These are phyloP conservation scores for Chesias legatella DNA, from an alignment of 2,888 invertebrate species.

Conservation along the genomic window DNA sequence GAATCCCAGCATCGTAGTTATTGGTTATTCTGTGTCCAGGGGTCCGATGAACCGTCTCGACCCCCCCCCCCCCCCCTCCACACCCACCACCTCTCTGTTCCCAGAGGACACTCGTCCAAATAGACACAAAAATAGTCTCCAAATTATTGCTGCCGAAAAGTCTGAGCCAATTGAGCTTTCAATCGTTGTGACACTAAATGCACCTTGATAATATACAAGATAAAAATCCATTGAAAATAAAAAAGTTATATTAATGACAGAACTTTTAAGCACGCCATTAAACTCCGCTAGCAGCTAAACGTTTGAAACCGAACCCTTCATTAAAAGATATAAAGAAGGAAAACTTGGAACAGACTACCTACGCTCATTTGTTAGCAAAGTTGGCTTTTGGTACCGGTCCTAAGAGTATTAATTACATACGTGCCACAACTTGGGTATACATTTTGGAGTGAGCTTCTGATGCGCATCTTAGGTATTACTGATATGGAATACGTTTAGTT, in stretches of 20 bases:
- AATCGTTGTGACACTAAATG: background rate
- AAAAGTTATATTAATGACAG: background rate
- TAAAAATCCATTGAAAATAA: background rate
- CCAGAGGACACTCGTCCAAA: constrained; percentile 31
- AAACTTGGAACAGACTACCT: constrained; percentile 26
- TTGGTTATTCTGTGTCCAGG: constrained; percentile 21
- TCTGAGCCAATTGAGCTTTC: constrained; percentile 13
- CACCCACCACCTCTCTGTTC: constrained; percentile 30
- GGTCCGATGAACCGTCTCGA: constrained; percentile 70
- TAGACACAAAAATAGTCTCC: constrained; percentile 31
- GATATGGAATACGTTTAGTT: too few species aligned
- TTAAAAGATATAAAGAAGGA: constrained; percentile 47
- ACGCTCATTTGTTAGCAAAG: too few species aligned
- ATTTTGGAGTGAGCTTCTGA: too few species aligned
- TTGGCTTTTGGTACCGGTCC: too few species aligned
- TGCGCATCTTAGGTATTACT: too few species aligned
- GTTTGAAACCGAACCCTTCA: constrained; percentile 39
- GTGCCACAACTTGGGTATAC: too few species aligned
- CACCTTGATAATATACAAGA: too few species aligned
- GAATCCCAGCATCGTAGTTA: constrained; percentile 12
- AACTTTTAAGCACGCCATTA: constrained; percentile 1
- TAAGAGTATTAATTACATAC: too few species aligned
- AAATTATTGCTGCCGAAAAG: constrained; percentile 10
- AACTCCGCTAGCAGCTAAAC: constrained; percentile 20
- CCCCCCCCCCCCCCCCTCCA: constrained; percentile 31